phyloP scores from a whole-genome alignment of 92 coral and sea anemone genomes.

The Ricordea florida region DNA sequence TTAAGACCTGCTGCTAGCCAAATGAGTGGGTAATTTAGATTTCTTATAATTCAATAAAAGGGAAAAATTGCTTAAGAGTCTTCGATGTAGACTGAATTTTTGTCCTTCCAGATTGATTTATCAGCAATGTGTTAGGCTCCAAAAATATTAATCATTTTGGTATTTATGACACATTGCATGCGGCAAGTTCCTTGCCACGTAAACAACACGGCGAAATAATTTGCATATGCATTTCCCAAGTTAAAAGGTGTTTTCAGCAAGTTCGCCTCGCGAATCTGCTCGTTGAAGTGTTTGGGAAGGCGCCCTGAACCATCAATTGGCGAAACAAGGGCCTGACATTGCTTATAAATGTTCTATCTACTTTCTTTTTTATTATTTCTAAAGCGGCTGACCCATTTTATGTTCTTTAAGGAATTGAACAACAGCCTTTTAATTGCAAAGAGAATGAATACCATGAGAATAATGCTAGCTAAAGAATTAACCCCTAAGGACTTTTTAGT shows the following conservation, averaged over 20 bases:
- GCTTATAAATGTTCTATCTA: constrained; percentile 65
- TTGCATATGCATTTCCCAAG: constrained; percentile 78
- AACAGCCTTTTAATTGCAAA: constrained; percentile 85
- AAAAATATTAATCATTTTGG: not conserved
- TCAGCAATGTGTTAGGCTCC: not conserved
- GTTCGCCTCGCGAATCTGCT: constrained; percentile 1
- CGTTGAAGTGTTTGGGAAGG: not conserved
- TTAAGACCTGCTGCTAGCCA: constrained; percentile 9
- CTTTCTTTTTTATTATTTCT: constrained; percentile 80
- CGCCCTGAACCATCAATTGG: constrained; percentile 37
- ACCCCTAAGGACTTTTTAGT: constrained; percentile 79
- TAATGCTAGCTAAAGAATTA: constrained; percentile 72
- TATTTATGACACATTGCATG: constrained; percentile 13
- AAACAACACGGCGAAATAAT: constrained; percentile 53
- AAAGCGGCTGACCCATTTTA: constrained; percentile 93
- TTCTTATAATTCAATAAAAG: constrained; percentile 5
- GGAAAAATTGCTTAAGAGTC: constrained; percentile 1
- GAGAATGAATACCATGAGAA: constrained; percentile 91
- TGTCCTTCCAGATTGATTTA: not conserved
- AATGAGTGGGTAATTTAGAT: constrained; percentile 26
- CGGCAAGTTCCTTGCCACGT: constrained; percentile 1
- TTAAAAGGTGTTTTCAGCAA: constrained; percentile 23
- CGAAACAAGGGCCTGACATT: constrained; percentile 42
- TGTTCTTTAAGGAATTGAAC: constrained; percentile 87
- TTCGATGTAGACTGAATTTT: not conserved